A percentile compares a stretch with the other conserved stretches of the same genome.
phyloP scores from a whole-genome alignment of 2,797 vertebrate species.

The Danio kyathit region DNA sequence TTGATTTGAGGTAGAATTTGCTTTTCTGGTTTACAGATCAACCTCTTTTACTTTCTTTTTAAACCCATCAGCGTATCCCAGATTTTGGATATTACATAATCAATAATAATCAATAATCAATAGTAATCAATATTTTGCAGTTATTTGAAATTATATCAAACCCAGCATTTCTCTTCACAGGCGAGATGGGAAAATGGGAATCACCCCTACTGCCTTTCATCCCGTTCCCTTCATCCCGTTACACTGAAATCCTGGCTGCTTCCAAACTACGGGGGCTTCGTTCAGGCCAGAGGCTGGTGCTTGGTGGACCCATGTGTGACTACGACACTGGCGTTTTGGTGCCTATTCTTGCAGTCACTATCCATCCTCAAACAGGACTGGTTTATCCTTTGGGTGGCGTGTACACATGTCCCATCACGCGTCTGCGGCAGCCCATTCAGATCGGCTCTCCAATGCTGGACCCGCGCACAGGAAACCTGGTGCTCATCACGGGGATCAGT shows the following conservation, averaged over 20 bases:
- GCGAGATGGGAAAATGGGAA: constrained; percentile 75
- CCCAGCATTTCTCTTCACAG: constrained; percentile 66
- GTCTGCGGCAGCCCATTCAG: constrained; percentile 83
- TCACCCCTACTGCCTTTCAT: constrained; percentile 84
- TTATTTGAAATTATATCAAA: not conserved
- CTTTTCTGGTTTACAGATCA: not conserved
- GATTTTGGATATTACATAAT: not conserved
- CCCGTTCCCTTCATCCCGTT: constrained; percentile 79
- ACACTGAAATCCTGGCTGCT: constrained; percentile 73
- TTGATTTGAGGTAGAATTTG: no score
- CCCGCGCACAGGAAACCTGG: constrained; percentile 76
- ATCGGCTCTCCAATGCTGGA: constrained; percentile 85
- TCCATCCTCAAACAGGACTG: constrained; percentile 84
- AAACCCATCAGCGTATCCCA: not conserved
- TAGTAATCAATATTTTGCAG: not conserved
- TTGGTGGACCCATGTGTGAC: constrained; percentile 86
- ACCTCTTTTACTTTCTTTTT: not conserved
- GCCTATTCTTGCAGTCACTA: constrained; percentile 87
- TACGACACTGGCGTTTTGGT: constrained; percentile 84
- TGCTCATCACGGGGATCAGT: constrained; percentile 82
- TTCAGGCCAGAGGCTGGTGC: constrained; percentile 74
- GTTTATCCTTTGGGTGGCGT: constrained; percentile 85
- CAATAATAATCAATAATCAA: not conserved
- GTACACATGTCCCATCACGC: constrained; percentile 85
- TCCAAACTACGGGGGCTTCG: constrained; percentile 75